Evolutionary conservation across 1,140 invertebrate species (phyloP).

Genomic region (Harpegnathos saltator): DNA sequence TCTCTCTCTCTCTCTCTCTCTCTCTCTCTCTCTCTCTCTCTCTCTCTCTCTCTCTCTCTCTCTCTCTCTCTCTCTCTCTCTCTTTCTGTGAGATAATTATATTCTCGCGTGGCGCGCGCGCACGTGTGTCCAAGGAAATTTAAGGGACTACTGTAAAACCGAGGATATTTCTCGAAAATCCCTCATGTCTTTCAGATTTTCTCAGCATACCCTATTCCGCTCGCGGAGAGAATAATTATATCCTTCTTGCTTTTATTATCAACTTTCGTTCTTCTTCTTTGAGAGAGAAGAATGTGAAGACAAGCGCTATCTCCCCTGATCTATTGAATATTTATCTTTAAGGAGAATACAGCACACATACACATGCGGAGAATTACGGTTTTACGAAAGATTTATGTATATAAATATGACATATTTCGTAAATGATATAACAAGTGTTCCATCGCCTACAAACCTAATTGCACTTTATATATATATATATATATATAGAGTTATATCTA

Average conservation of each 20-base stretch:
- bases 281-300: no score
- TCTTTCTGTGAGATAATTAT: constrained; percentile 31
- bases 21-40: no score
- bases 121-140: constrained; percentile 34
- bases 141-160: constrained; percentile 16
- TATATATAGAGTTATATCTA: not conserved
- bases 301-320: no score
- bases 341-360: not conserved
- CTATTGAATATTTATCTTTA: no score
- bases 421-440: not conserved
- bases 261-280: no score
- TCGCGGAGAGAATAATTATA: not conserved
- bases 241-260: not conserved
- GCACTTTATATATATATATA: not conserved
- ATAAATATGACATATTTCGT: not conserved
- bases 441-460: no score
- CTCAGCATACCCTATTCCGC: not conserved
- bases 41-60: no score
- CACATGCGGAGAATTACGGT: not conserved
- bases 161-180: not conserved
- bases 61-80: not conserved
- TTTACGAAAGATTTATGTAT: constrained; percentile 5
- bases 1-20: no score
- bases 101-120: constrained; percentile 4
- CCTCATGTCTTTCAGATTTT: not conserved